Percentiles rank a stretch among this genome's conserved stretches.
Evolutionary conservation across 2,797 vertebrate species (phyloP).

Genomic region (Halcyon leucocephala): DNA sequence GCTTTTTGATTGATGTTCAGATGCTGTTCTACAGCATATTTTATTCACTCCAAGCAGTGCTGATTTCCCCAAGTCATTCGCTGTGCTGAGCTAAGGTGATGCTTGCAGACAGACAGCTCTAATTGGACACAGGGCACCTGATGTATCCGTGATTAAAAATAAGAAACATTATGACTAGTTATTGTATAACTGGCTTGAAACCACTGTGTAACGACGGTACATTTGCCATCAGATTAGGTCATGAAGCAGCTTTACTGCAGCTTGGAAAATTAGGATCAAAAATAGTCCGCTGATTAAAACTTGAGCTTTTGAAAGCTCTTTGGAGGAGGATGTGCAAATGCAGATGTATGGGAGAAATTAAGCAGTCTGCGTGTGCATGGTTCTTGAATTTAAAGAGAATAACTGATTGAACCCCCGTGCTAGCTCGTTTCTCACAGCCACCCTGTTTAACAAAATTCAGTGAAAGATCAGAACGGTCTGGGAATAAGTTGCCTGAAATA

Average conservation of each 20-base stretch:
- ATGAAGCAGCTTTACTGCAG: conserved; percentile 36
- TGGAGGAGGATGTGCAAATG: conserved; percentile 26
- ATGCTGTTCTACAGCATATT: not conserved
- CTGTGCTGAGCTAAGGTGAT: not conserved
- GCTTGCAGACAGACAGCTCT: not conserved
- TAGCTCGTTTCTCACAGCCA: not conserved
- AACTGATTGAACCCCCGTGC: not conserved
- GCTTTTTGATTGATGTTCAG: not conserved
- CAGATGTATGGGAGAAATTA: conserved; percentile 40
- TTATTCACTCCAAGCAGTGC: not conserved
- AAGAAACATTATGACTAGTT: not conserved
- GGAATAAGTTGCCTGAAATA: conserved; percentile 16
- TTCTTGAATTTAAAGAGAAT: conserved; percentile 29
- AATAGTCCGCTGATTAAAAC: conserved; percentile 65
- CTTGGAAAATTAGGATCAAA: conserved; percentile 48
- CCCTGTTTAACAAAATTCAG: conserved; percentile 5
- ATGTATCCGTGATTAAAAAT: not conserved
- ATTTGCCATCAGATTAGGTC: conserved; percentile 39
- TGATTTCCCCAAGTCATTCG: not conserved
- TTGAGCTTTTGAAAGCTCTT: conserved; percentile 55
- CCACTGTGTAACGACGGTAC: not conserved
- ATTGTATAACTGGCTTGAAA: not conserved
- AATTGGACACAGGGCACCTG: not conserved
- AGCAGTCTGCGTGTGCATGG: not conserved
- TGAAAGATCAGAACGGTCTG: not conserved